Evolutionary conservation across 1,140 invertebrate genomes (phyloP), one percentile per base, ranked within the genome.

Genomic region (Onthophagus taurus): DNA sequence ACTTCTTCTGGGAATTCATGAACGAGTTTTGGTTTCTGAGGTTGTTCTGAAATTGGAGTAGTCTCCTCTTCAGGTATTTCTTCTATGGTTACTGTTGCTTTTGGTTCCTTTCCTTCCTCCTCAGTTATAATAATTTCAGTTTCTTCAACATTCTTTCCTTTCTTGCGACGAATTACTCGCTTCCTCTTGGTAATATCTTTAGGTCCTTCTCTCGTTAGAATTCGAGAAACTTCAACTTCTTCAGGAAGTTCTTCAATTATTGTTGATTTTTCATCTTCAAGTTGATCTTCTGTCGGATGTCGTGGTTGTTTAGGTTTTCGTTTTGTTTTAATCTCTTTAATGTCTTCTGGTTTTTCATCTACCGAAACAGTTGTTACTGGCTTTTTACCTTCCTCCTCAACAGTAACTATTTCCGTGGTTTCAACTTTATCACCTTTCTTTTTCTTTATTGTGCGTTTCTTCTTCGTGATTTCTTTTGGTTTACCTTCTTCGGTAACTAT

Each of bases 1-100:
- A 67, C 61, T 45, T 66, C 61, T 58, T 72, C 63, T 7, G 64
- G 63, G 17, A 57, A 30, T 47, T 68, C 61, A 47, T 66, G 44
- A 8, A 63, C 9, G 1, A 6, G 6, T 8, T 33, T 6, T 19
- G 30, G 36, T 21, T 44, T 17, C 2, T n/a, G 9, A 45, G 45
- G 17, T 45, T 55, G 51, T 37, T 53, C 36, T 24, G 50, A 30
- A 26, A 26, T 26, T n/a, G 6, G 6, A 7, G 6, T 6, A 13
- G 17, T 18, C 4, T 49, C 35, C 34, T 54, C 49, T 45, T 55
- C 49, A 11, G 46, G 4, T 36, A 50, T 29, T 38, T 53, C 50
- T 44, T 50, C 45, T 8, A 54, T 49, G 31, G 51, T 62, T 46
- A 64, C 61, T 31, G 55, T 58, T 30, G 57, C 55, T 46, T 61